Evolutionary conservation across 2,888 invertebrate genomes (phyloP).

Genomic region (Ormia ochracea): DNA sequence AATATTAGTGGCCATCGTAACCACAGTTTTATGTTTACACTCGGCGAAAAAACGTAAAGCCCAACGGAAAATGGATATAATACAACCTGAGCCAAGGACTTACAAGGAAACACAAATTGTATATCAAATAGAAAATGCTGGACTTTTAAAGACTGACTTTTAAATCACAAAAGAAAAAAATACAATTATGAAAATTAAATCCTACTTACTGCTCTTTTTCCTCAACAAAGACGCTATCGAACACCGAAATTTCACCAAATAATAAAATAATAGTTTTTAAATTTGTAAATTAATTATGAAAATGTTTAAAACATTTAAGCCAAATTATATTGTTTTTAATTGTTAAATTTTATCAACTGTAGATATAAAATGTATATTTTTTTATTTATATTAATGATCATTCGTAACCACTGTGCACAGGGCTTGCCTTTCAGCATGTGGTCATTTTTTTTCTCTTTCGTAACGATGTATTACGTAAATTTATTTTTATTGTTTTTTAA

Average conservation of each 20-base stretch:
- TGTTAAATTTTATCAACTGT: constrained; percentile 17
- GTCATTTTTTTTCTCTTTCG: no score
- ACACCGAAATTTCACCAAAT: constrained; percentile 60
- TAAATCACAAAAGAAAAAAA: constrained; percentile 62
- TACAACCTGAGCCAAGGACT: constrained; percentile 88
- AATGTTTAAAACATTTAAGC: constrained; percentile 46
- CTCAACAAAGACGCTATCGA: constrained; percentile 61
- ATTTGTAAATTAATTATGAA: constrained; percentile 5
- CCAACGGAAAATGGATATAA: constrained; percentile 81
- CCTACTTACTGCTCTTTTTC: not conserved
- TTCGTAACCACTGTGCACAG: no score
- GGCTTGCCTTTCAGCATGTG: no score
- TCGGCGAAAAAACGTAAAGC: constrained; percentile 79
- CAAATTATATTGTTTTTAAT: constrained; percentile 44
- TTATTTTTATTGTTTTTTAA: no score
- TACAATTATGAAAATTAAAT: constrained; percentile 28
- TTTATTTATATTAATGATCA: constrained; percentile 17
- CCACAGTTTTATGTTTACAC: constrained; percentile 77
- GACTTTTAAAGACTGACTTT: constrained; percentile 87
- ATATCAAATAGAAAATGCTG: constrained; percentile 89
- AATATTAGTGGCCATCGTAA: constrained; percentile 76
- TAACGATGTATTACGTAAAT: no score
- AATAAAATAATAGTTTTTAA: constrained; percentile 42
- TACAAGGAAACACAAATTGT: constrained; percentile 91
- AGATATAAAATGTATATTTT: not conserved